These are phyloP conservation scores for Prunella himalayana DNA, from an alignment of 2,113 vertebrate genomes.

Conservation along the genomic window DNA sequence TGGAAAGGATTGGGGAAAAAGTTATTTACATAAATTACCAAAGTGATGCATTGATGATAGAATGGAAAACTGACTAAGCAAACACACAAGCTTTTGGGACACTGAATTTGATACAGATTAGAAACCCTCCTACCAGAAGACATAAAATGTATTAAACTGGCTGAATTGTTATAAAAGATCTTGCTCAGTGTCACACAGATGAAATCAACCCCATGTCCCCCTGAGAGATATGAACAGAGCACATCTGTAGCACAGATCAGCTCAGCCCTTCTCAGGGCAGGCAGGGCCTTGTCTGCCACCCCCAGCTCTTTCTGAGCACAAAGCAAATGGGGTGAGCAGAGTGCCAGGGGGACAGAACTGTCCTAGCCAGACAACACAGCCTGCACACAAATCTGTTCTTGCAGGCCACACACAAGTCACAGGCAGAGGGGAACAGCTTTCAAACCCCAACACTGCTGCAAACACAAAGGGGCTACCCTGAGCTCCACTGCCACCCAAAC, in stretches of 20 bases:
- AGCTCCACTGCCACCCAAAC: background rate
- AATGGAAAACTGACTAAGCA: background rate
- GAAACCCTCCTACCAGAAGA: background rate
- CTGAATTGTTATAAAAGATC: background rate
- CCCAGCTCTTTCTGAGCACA: background rate
- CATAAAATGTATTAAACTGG: background rate
- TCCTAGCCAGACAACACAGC: rapidly evolving
- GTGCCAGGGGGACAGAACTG: background rate
- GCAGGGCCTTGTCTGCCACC: background rate
- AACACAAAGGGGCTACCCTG: background rate
- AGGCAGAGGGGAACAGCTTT: background rate
- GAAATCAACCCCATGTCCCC: rapidly evolving
- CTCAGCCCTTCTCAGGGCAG: background rate
- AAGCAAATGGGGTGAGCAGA: background rate
- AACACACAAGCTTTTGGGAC: background rate
- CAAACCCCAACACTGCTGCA: background rate
- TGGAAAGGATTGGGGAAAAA: background rate
- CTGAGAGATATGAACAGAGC: background rate
- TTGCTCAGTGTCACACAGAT: background rate
- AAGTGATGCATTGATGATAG: background rate
- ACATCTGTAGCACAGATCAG: background rate
- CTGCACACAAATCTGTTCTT: background rate
- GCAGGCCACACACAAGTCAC: background rate
- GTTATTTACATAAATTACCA: background rate
- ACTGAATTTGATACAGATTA: background rate